Percentiles rank a stretch among this genome's conserved stretches.
Conservation (phyloP, 2,797 vertebrate species). For the Hybognathus amarus region DNA sequence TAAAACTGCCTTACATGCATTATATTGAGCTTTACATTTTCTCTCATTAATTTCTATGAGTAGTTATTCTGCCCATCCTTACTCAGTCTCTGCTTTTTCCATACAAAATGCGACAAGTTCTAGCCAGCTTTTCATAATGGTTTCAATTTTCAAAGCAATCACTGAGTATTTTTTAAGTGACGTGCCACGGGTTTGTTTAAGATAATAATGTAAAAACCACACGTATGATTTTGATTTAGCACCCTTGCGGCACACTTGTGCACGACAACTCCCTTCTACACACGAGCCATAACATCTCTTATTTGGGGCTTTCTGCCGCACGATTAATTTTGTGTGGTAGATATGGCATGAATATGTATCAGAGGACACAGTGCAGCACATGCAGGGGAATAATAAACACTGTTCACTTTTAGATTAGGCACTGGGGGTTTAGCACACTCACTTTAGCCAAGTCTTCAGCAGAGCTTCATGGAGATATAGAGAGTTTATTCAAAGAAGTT, state of each 20-base stretch:
- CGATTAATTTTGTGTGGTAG: conserved; percentile 10
- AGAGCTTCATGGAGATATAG: background rate
- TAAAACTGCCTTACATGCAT: background rate
- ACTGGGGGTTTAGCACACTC: background rate
- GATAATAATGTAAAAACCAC: conserved; percentile 29
- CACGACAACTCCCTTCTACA: background rate
- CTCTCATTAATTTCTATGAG: background rate
- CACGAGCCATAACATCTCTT: background rate
- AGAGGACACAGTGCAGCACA: conserved; percentile 8
- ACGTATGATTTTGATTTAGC: conserved; percentile 15
- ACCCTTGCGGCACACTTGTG: background rate
- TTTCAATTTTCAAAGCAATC: conserved; percentile 2
- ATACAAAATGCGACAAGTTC: background rate
- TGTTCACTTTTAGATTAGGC: conserved; percentile 21
- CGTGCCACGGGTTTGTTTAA: conserved; percentile 9
- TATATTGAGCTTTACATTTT: background rate
- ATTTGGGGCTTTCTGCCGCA: background rate
- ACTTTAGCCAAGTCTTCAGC: background rate
- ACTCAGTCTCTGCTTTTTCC: conserved; percentile 4
- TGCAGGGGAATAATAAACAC: conserved; percentile 17
- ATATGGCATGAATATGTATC: conserved; percentile 32
- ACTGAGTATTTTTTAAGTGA: conserved; percentile 2
- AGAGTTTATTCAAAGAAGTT: background rate
- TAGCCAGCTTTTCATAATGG: background rate
- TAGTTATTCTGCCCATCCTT: background rate